A percentile compares a stretch with the other conserved stretches of the same genome.
phyloP scores from a whole-genome alignment of 2,888 invertebrate species.

The Caenorhabditis sulstoni region DNA sequence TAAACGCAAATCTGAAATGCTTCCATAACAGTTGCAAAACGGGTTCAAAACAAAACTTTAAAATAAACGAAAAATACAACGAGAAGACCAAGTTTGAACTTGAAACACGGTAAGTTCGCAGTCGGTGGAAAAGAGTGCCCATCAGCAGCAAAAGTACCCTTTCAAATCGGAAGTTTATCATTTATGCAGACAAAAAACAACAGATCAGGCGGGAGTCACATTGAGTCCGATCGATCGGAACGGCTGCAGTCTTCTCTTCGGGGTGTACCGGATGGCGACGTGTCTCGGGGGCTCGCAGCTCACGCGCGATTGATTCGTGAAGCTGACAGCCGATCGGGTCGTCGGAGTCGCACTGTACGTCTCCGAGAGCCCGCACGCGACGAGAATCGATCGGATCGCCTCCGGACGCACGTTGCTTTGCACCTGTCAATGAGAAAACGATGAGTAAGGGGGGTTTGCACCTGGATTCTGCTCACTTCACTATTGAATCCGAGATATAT shows the following conservation, averaged over 20 bases:
- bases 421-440: constrained; percentile 13
- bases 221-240: constrained; percentile 34
- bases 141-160: too few relatives aligned
- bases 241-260: constrained; percentile 10
- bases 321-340: neutral
- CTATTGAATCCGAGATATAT: constrained; percentile 31
- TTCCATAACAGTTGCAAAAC: too few relatives aligned
- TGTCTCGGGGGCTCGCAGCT: constrained; percentile 8
- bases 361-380: neutral
- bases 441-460: neutral
- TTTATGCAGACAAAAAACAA: neutral
- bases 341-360: neutral
- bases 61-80: too few relatives aligned
- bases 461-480: neutral
- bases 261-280: constrained; percentile 11
- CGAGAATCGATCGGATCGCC: neutral
- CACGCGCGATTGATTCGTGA: constrained; percentile 13
- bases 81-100: too few relatives aligned
- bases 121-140: too few relatives aligned
- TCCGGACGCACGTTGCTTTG: constrained; percentile 23
- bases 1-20: too few relatives aligned
- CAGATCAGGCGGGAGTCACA: neutral
- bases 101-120: too few relatives aligned
- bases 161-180: too few relatives aligned
- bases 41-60: too few relatives aligned